Percentiles rank a stretch among this genome's conserved stretches.
Evolutionary conservation across 1,140 invertebrate genomes (phyloP).

Genomic region (Pseudomyrmex cubaensis): DNA sequence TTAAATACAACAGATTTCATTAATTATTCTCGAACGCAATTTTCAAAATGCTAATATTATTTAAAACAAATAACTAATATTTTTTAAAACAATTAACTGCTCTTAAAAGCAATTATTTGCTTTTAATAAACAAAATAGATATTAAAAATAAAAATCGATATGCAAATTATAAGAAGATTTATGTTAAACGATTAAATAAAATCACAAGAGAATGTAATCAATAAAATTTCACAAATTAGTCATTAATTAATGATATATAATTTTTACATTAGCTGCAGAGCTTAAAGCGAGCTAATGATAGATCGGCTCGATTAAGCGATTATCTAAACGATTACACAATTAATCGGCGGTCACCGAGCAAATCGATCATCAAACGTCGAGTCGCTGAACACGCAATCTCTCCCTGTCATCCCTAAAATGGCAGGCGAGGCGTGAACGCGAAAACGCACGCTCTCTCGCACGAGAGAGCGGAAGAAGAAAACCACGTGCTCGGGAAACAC

Average conservation of each 20-base stretch:
- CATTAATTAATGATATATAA: background rate
- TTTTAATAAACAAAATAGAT: too few relatives aligned
- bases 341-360: slow-evolving; percentile 20
- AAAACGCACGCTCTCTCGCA: background rate
- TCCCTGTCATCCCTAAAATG: background rate
- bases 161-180: background rate
- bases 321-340: slow-evolving; percentile 49
- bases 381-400: background rate
- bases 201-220: background rate
- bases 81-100: background rate
- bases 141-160: background rate
- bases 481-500: slow-evolving; percentile 56
- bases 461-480: slow-evolving; percentile 2
- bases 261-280: background rate
- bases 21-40: background rate
- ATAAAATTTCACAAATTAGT: background rate
- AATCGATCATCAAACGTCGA: slow-evolving; percentile 30
- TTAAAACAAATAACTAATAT: background rate
- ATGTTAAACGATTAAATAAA: background rate
- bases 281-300: background rate
- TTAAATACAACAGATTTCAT: background rate
- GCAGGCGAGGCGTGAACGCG: slow-evolving; percentile 1
- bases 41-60: slow-evolving; percentile 11
- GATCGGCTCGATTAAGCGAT: slow-evolving; percentile 39
- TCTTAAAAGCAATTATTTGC: too few relatives aligned